Percentiles rank a stretch among this genome's conserved stretches.
These are phyloP conservation scores for Drosophila micromelanica DNA, from an alignment of 1,140 invertebrate genomes.

Conservation along the genomic window DNA sequence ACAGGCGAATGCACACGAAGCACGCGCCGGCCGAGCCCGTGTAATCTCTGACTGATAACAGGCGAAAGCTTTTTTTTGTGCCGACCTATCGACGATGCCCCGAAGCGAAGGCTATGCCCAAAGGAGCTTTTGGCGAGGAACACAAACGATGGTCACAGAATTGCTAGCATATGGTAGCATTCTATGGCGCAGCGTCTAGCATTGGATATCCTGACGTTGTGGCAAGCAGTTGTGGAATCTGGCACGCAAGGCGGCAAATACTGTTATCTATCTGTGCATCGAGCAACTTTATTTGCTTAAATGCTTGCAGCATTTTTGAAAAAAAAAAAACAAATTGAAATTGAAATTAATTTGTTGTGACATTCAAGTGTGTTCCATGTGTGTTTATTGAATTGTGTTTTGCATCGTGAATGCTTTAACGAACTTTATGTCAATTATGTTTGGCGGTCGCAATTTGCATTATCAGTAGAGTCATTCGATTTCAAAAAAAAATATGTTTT, in stretches of 20 bases:
- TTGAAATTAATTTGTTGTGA: not conserved
- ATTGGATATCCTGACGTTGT: slow-evolving; percentile 74
- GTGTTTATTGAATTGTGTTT: not conserved
- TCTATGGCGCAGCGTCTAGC: slow-evolving; percentile 69
- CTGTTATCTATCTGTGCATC: slow-evolving; percentile 17
- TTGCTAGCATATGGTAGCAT: slow-evolving; percentile 74
- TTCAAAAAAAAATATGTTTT: too few species aligned
- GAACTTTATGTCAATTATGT: not conserved
- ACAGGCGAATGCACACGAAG: slow-evolving; percentile 17
- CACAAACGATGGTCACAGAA: slow-evolving; percentile 34
- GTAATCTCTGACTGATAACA: slow-evolving; percentile 43
- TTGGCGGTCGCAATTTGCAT: not conserved
- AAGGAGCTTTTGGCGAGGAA: slow-evolving; percentile 39
- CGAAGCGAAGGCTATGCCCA: slow-evolving; percentile 19
- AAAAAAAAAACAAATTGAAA: too few species aligned
- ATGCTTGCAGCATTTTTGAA: not conserved
- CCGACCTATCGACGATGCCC: slow-evolving; percentile 7
- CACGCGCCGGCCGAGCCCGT: slow-evolving; percentile 16
- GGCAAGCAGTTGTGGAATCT: slow-evolving; percentile 64
- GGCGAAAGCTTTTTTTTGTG: slow-evolving; percentile 26
- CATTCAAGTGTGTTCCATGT: not conserved
- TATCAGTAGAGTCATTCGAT: not conserved
- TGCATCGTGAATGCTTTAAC: not conserved
- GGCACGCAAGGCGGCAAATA: not conserved
- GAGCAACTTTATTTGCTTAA: not conserved